Conservation (phyloP, 2,797 vertebrate species). For the Sphenopsis melanotis region DNA sequence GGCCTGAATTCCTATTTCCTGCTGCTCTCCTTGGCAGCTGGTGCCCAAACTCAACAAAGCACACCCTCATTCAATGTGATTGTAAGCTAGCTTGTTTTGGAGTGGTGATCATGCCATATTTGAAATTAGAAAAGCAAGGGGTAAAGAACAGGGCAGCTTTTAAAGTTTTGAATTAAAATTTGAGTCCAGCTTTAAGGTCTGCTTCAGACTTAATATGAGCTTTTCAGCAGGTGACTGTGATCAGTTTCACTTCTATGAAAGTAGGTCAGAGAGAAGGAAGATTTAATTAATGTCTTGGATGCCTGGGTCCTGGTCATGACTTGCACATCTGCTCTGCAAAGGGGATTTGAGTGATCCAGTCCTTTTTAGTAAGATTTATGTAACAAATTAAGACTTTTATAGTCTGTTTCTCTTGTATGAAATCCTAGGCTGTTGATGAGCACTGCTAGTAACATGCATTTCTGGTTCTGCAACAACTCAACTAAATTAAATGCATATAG, state of each 20-base stretch:
- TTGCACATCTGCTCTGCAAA: not conserved
- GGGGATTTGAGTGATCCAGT: not conserved
- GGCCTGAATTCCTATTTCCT: not conserved
- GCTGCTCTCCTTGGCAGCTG: not conserved
- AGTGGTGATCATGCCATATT: not conserved
- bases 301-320: not conserved
- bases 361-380: not conserved
- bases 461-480: not conserved
- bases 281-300: not conserved
- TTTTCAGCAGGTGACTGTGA: not conserved
- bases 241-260: not conserved
- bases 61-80: not conserved
- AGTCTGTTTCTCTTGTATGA: not conserved
- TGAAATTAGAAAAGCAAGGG: not conserved
- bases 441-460: not conserved
- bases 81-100: not conserved
- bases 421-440: not conserved
- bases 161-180: not conserved
- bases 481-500: not conserved
- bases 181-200: not conserved
- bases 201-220: not conserved
- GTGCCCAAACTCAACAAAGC: not conserved
- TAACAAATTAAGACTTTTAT: not conserved
- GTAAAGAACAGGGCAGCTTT: not conserved
- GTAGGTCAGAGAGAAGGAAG: not conserved